Conservation (phyloP, 2,113 vertebrate genomes). For the Eubucco bourcierii region DNA sequence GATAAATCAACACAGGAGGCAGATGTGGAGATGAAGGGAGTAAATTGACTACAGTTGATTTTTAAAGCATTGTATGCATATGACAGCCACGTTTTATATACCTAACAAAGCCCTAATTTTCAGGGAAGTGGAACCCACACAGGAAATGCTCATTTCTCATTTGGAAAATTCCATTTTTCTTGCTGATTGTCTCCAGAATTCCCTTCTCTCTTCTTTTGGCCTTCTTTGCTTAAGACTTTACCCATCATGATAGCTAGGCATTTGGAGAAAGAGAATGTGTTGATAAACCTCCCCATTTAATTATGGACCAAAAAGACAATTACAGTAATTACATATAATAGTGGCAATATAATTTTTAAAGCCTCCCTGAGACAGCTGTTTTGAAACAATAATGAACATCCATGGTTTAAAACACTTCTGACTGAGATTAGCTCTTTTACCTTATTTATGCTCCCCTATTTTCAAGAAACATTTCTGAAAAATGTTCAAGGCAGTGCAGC, state of each 20-base stretch:
- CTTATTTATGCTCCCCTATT: not conserved
- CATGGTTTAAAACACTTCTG: not conserved
- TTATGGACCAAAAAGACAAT: constrained; percentile 10
- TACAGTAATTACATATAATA: constrained; percentile 12
- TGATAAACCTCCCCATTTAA: not conserved
- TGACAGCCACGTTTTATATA: not conserved
- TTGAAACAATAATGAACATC: constrained; percentile 5
- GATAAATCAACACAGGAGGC: not conserved
- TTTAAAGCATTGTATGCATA: not conserved
- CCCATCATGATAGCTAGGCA: not conserved
- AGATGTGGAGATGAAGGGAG: not conserved
- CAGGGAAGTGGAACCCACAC: not conserved
- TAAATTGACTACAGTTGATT: not conserved
- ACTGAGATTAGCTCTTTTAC: not conserved
- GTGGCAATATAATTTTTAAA: constrained; percentile 17
- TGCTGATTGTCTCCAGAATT: not conserved
- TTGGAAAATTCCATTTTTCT: not conserved
- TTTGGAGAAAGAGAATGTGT: not conserved
- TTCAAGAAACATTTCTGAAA: not conserved
- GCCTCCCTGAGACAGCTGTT: not conserved
- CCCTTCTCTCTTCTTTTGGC: not conserved
- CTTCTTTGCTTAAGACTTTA: not conserved
- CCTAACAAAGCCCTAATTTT: not conserved
- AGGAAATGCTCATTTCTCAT: not conserved
- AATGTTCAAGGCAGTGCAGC: not conserved